Evolutionary conservation across 1,140 invertebrate species (phyloP), one percentile per base, ranked within the genome.

Genomic region (Whitmania pigra): DNA sequence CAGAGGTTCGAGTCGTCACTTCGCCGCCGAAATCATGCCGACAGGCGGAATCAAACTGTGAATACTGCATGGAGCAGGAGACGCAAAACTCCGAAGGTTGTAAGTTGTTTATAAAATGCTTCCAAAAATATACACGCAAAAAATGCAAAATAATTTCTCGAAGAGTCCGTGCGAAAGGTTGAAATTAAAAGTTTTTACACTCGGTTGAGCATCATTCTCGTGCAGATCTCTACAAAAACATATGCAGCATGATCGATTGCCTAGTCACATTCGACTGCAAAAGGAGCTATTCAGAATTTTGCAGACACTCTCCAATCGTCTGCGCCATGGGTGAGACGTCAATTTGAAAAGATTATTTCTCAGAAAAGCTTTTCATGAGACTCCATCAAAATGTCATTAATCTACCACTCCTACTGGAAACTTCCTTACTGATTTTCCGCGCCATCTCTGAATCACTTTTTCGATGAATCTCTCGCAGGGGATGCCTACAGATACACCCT

Each of bases 401-500:
- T 49, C 43, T 49, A 49, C 5, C 43, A 49, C 15, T 49, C 43
- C 43, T 17, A 49, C 11, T 5, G 43, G 15, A 49, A 49, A 49
- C 43, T 49, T 11, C 43, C 43, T 11, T 7, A 49, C 43, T 49
- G 43, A 49, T 49, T 49, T 49, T 63, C 22, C 57, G 22, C 18
- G 22, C 57, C 22, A 63, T 63, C 20, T 11, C 29, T 63, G 0
- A 63, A 25, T 31, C 57, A 63, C 29, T 17, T 31, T 13, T 17
- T 63, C 13, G 57, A 63, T 63, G 22, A 63, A 63, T 63, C 57
- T 25, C 3, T 43, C 67, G 0, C 74, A 80, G 79, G 79, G 49
- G 78, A 79, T 70, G 74, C 78, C 6, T 76, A 79, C 53, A 71
- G 75, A 29, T 79, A 77, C 75, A 75, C 76, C 11, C 63, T 80